Conservation (phyloP, 2,113 vertebrate genomes). For the Oceanodroma tethys region DNA sequence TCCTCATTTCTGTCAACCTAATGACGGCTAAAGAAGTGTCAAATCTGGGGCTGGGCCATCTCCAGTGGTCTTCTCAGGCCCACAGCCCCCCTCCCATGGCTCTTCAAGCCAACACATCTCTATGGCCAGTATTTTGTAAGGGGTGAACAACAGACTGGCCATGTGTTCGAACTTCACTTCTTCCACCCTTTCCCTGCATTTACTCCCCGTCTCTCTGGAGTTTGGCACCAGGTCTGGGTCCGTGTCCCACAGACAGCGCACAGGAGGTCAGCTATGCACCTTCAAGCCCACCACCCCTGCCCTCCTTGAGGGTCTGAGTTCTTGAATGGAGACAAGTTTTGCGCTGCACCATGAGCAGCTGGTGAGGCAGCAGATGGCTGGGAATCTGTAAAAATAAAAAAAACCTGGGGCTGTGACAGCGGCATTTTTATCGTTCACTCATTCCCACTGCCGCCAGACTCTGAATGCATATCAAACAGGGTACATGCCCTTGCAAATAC, state of each 20-base stretch:
- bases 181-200: background rate
- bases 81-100: background rate
- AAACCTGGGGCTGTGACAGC: background rate
- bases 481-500: background rate
- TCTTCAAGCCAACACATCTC: background rate
- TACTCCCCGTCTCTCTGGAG: background rate
- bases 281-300: background rate
- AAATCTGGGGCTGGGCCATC: background rate
- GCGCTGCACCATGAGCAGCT: background rate
- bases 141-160: background rate
- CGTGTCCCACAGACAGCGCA: background rate
- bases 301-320: background rate
- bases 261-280: background rate
- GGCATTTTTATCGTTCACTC: background rate
- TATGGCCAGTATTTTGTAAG: background rate
- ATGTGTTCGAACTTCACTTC: background rate
- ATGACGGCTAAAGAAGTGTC: background rate
- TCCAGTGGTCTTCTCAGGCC: background rate
- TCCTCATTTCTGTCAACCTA: background rate
- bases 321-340: background rate
- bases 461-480: background rate
- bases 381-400: slow-evolving; percentile 19
- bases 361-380: slow-evolving; percentile 48
- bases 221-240: background rate
- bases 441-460: background rate